These are phyloP conservation scores for Melinaea menophilus DNA, from an alignment of 2,888 invertebrate species.

Conservation along the genomic window DNA sequence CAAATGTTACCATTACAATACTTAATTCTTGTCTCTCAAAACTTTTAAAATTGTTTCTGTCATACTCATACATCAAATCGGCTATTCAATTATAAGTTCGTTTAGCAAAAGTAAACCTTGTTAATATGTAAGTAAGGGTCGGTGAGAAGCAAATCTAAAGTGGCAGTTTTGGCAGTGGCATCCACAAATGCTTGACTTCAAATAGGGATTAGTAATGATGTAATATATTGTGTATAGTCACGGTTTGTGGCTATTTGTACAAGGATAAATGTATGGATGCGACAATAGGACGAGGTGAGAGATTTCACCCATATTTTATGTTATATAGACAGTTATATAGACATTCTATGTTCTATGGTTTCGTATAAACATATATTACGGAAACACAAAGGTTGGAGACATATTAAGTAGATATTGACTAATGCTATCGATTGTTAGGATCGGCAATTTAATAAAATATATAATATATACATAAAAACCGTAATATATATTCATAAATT, in stretches of 20 bases:
- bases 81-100: constrained; percentile 21
- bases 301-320: constrained; percentile 5
- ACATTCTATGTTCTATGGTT: neutral
- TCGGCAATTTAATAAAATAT: no score
- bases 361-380: no score
- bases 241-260: constrained; percentile 33
- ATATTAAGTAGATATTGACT: no score
- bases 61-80: constrained; percentile 47
- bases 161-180: constrained; percentile 27
- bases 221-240: constrained; percentile 53
- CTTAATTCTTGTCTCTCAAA: constrained; percentile 62
- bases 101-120: constrained; percentile 29
- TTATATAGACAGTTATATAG: neutral
- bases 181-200: constrained; percentile 59
- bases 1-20: constrained; percentile 42
- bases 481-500: neutral
- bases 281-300: constrained; percentile 11
- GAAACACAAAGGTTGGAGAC: no score
- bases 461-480: no score
- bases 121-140: neutral
- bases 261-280: constrained; percentile 29
- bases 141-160: constrained; percentile 14
- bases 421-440: no score
- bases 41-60: constrained; percentile 55
- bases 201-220: constrained; percentile 58